Conservation (phyloP, 1,140 invertebrate species). For the Helicoverpa armigera region DNA sequence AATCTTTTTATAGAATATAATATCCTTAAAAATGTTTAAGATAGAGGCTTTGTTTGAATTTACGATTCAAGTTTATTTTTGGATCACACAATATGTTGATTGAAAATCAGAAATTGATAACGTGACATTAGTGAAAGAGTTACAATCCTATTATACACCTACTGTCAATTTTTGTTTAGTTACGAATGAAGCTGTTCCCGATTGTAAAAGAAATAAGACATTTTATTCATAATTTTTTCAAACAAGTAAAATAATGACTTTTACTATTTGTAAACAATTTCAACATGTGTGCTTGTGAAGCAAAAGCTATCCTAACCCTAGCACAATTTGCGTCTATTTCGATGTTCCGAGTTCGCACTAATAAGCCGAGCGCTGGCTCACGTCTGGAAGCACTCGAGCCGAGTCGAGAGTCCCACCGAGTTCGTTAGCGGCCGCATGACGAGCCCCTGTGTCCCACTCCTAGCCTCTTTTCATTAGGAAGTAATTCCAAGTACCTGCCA, state of each 20-base stretch:
- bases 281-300: too few species aligned
- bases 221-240: too few species aligned
- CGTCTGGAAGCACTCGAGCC: constrained; percentile 65
- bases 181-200: too few species aligned
- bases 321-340: constrained; percentile 34
- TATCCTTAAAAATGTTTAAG: not conserved
- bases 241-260: too few species aligned
- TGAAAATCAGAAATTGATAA: too few species aligned
- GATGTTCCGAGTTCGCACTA: constrained; percentile 46
- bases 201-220: too few species aligned
- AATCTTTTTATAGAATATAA: not conserved
- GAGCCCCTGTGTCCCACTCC: constrained; percentile 76
- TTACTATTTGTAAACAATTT: too few species aligned
- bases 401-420: constrained; percentile 74
- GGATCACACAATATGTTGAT: too few species aligned
- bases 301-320: not conserved
- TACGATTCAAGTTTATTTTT: not conserved
- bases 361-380: constrained; percentile 56
- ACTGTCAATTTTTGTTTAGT: too few species aligned
- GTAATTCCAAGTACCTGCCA: constrained; percentile 83
- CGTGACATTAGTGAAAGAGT: too few species aligned
- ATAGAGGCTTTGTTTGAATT: not conserved
- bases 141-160: too few species aligned
- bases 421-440: constrained; percentile 83
- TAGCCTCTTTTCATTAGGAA: constrained; percentile 85